These are phyloP conservation scores for Emydocephalus ijimae DNA, from an alignment of 2,113 vertebrate genomes.

Conservation along the genomic window DNA sequence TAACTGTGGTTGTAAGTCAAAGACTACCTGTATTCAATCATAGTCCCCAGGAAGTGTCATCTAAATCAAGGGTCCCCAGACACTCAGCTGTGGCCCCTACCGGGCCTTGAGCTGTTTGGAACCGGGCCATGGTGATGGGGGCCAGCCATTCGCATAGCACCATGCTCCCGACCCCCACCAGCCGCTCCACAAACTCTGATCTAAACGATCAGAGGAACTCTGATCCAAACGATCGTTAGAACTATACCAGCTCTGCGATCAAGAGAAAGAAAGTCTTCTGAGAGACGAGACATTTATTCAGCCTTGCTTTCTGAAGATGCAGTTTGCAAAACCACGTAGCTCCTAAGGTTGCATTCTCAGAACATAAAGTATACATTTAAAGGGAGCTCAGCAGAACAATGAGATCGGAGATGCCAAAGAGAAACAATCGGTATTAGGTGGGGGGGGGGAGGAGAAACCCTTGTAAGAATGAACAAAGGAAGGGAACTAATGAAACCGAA, in stretches of 20 bases:
- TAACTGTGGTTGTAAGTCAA: no score
- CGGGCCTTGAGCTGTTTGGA: no score
- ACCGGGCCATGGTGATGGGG: no score
- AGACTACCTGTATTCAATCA: not conserved
- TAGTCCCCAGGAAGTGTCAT: not conserved
- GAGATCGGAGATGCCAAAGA: slow-evolving; percentile 15
- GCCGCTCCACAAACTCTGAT: not conserved
- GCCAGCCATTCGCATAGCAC: not conserved
- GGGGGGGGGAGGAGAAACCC: slow-evolving; percentile 1
- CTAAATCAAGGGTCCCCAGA: no score
- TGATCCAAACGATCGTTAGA: not conserved
- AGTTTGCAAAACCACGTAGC: not conserved
- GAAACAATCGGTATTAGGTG: not conserved
- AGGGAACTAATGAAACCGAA: slow-evolving; percentile 42
- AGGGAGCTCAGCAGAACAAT: not conserved
- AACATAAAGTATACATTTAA: not conserved
- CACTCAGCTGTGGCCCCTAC: no score
- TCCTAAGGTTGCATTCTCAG: not conserved
- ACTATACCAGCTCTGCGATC: not conserved
- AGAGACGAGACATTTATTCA: not conserved
- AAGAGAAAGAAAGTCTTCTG: not conserved
- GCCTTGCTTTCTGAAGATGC: not conserved
- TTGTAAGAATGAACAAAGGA: slow-evolving; percentile 45
- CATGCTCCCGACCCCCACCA: not conserved
- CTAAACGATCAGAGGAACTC: not conserved